Conservation (phyloP, 2,888 invertebrate genomes). For the Xylota segnis region DNA sequence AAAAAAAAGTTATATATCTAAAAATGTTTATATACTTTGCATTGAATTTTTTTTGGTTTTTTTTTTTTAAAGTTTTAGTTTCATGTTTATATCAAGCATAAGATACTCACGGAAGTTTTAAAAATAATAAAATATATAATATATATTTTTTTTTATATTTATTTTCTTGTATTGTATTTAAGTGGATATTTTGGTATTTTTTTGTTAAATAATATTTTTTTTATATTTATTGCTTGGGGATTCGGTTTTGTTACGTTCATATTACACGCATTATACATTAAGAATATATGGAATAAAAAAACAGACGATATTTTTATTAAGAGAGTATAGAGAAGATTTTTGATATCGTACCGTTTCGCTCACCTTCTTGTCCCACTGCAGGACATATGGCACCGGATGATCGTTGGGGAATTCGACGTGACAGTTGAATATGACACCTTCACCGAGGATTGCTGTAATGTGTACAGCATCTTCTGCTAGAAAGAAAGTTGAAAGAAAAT, state of each 20-base stretch:
- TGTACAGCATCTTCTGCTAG: slow-evolving; percentile 92
- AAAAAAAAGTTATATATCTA: slow-evolving; percentile 34
- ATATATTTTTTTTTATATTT: slow-evolving; percentile 59
- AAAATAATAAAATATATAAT: slow-evolving; percentile 72
- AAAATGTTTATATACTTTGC: slow-evolving; percentile 36
- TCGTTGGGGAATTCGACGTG: slow-evolving; percentile 98
- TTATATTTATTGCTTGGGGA: slow-evolving; percentile 77
- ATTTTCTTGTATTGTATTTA: slow-evolving; percentile 67
- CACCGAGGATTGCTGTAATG: slow-evolving; percentile 98
- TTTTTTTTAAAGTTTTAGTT: slow-evolving; percentile 39
- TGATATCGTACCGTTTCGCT: slow-evolving; percentile 96
- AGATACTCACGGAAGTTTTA: slow-evolving; percentile 77
- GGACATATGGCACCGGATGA: slow-evolving; percentile 98
- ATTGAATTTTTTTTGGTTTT: slow-evolving; percentile 15
- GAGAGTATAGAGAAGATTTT: slow-evolving; percentile 86
- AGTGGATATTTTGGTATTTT: slow-evolving; percentile 56
- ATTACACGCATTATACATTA: slow-evolving; percentile 77
- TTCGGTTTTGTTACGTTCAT: slow-evolving; percentile 70
- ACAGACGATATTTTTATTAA: slow-evolving; percentile 83
- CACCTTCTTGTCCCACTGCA: slow-evolving; percentile 99
- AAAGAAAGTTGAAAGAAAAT: slow-evolving; percentile 41
- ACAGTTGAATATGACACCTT: slow-evolving; percentile 99
- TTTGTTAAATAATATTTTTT: slow-evolving; percentile 53
- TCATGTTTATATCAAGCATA: slow-evolving; percentile 68
- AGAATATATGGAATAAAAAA: slow-evolving; percentile 78